Percentiles rank a stretch among this genome's conserved stretches.
Conservation (phyloP, 1,140 invertebrate genomes). For the Araneus ventricosus region DNA sequence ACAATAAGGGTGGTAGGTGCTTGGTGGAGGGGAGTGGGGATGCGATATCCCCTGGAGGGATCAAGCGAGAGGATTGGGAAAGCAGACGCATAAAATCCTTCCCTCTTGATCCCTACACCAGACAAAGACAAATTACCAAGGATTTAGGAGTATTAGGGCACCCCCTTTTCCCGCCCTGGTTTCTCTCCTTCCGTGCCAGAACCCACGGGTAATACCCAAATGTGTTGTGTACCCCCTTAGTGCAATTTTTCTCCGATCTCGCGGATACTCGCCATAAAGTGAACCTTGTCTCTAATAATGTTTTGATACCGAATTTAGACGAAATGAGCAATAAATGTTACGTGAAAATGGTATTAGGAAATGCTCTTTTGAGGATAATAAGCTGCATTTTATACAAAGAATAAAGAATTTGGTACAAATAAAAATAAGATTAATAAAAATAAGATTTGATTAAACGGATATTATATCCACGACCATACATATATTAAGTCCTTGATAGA, state of each 20-base stretch:
- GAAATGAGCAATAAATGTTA: background rate
- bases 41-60: background rate
- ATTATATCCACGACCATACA: no score
- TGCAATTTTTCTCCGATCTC: background rate
- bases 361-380: no score
- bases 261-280: background rate
- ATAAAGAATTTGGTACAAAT: no score
- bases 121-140: conserved; percentile 75
- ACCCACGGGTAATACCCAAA: conserved; percentile 33
- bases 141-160: conserved; percentile 68
- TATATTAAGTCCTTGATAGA: no score
- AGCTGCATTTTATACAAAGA: no score
- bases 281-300: background rate
- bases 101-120: conserved; percentile 73
- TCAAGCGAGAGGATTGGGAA: conserved; percentile 58
- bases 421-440: no score
- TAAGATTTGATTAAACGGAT: no score
- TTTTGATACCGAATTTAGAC: background rate
- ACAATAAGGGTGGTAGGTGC: conserved; percentile 44
- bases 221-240: conserved; percentile 28
- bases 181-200: conserved; percentile 42
- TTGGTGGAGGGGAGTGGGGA: background rate
- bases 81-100: conserved; percentile 75
- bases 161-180: conserved; percentile 21
- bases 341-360: no score